These are phyloP conservation scores for Cremastinae sp. DNA, from an alignment of 2,888 invertebrate genomes.

Conservation along the genomic window DNA sequence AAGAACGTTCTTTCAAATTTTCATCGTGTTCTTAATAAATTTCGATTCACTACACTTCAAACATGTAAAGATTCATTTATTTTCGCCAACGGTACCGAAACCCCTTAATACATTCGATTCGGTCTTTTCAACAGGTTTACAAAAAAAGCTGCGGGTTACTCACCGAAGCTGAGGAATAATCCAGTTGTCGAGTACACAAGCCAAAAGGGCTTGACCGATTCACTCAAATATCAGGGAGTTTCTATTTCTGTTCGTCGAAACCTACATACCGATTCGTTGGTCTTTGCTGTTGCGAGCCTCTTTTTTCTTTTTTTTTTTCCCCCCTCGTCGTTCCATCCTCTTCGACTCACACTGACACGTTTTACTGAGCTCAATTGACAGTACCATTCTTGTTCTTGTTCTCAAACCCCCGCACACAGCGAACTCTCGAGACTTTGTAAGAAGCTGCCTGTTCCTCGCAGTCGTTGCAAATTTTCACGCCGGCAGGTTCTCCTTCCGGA, in stretches of 20 bases:
- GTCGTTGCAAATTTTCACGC: background rate
- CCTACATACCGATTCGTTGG: slow-evolving; percentile 76
- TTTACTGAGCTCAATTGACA: slow-evolving; percentile 68
- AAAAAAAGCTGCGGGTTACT: slow-evolving; percentile 17
- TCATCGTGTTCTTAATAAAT: too few species aligned
- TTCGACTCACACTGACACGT: slow-evolving; percentile 61
- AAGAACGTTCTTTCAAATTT: too few species aligned
- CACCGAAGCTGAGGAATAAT: slow-evolving; percentile 13
- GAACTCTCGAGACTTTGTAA: background rate
- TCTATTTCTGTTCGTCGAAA: slow-evolving; percentile 77
- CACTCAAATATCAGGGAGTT: slow-evolving; percentile 75
- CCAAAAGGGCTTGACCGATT: slow-evolving; percentile 60
- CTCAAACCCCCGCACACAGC: background rate
- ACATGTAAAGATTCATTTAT: too few species aligned
- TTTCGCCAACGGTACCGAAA: too few species aligned
- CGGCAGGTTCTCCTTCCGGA: too few species aligned
- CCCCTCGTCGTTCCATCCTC: slow-evolving; percentile 37
- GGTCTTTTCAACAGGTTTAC: background rate
- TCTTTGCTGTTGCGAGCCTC: slow-evolving; percentile 55
- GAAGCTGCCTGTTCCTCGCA: background rate
- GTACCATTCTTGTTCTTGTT: slow-evolving; percentile 52
- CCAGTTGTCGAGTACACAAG: slow-evolving; percentile 17
- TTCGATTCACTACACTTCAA: too few species aligned
- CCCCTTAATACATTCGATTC: background rate
- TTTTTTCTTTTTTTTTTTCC: slow-evolving; percentile 36